Evolutionary conservation across 2,797 vertebrate genomes (phyloP).

Genomic region (Allobates femoralis): DNA sequence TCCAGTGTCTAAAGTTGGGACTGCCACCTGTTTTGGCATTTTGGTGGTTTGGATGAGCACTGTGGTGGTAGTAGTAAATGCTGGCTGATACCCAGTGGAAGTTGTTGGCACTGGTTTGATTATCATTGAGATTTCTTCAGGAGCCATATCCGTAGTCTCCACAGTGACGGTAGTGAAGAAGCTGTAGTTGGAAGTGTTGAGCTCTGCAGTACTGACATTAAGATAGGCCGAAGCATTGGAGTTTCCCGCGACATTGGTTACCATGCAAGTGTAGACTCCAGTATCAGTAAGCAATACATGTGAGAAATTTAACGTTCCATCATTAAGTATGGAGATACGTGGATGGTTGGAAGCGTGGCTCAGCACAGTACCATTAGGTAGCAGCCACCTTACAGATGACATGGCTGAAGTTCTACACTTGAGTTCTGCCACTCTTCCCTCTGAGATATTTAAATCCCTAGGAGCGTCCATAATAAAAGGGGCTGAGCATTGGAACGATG

Average conservation of each 20-base stretch:
- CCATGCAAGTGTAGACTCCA: conserved; percentile 96
- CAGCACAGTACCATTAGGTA: conserved; percentile 92
- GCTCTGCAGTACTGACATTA: conserved; percentile 94
- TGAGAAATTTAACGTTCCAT: conserved; percentile 95
- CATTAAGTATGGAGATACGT: conserved; percentile 90
- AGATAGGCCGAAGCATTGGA: conserved; percentile 96
- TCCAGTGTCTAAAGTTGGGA: conserved; percentile 81
- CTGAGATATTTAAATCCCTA: conserved; percentile 93
- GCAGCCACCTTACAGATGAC: conserved; percentile 94
- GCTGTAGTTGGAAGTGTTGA: conserved; percentile 96
- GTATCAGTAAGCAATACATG: conserved; percentile 90
- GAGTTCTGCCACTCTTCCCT: conserved; percentile 91
- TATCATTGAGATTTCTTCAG: conserved; percentile 87
- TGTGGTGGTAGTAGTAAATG: conserved; percentile 95
- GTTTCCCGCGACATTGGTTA: conserved; percentile 96
- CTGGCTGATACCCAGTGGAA: conserved; percentile 92
- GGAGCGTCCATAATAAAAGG: conserved; percentile 95
- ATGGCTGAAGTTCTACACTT: conserved; percentile 93
- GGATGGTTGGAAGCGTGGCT: conserved; percentile 93
- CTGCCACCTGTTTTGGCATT: conserved; percentile 85
- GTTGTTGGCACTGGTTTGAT: conserved; percentile 90
- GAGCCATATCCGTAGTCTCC: conserved; percentile 89
- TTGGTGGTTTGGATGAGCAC: conserved; percentile 91
- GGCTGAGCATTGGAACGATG: conserved; percentile 92
- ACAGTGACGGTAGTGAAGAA: conserved; percentile 97